These are phyloP conservation scores for Megalonaias nervosa DNA, from an alignment of 1,140 invertebrate genomes.

Conservation along the genomic window DNA sequence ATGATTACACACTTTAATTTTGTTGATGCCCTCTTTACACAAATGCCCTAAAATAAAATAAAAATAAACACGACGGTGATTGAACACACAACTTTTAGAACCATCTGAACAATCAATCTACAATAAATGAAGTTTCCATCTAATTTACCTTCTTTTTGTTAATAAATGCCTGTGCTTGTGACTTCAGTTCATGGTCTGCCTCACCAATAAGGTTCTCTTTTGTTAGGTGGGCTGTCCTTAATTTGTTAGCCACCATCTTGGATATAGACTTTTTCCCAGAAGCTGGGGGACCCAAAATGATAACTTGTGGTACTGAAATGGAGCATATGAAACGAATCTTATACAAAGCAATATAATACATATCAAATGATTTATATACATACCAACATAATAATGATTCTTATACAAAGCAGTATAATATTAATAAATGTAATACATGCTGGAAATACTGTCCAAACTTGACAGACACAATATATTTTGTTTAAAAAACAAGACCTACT, in stretches of 20 bases:
- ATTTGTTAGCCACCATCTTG: slow-evolving; percentile 65
- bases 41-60: no score
- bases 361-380: background rate
- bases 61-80: no score
- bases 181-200: slow-evolving; percentile 54
- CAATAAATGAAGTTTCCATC: no score
- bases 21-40: no score
- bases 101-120: no score
- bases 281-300: slow-evolving; percentile 70
- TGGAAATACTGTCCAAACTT: background rate
- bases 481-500: background rate
- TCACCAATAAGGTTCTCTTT: slow-evolving; percentile 63
- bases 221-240: slow-evolving; percentile 62
- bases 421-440: background rate
- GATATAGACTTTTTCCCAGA: slow-evolving; percentile 69
- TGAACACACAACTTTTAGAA: no score
- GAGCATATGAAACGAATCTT: slow-evolving; percentile 20
- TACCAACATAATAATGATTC: background rate
- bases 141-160: slow-evolving; percentile 49
- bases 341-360: background rate
- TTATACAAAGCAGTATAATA: background rate
- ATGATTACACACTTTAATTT: no score
- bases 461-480: background rate
- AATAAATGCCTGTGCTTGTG: slow-evolving; percentile 49
- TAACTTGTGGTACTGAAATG: slow-evolving; percentile 65